Evolutionary conservation across 92 coral and sea anemone genomes (phyloP).

Genomic region (Plumapathes pennacea): DNA sequence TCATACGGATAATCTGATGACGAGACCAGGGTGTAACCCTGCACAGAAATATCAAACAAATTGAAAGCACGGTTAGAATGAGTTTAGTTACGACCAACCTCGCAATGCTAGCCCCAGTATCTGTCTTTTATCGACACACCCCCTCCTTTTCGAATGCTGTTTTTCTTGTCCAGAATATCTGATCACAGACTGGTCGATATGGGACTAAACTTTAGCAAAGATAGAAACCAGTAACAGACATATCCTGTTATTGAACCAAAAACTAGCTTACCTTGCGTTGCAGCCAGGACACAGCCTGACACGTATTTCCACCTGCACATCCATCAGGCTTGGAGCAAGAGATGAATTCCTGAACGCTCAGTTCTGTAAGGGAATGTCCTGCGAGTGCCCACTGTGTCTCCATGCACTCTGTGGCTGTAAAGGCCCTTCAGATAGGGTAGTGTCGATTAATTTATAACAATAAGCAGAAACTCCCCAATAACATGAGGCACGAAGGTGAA

Average conservation of each 20-base stretch:
- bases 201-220: too few species aligned
- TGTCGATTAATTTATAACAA: too few species aligned
- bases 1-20: slow-evolving; percentile 87
- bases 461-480: too few species aligned
- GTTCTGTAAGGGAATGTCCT: slow-evolving; percentile 37
- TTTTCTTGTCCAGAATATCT: too few species aligned
- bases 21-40: slow-evolving; percentile 59
- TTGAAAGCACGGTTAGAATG: too few species aligned
- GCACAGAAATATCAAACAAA: too few species aligned
- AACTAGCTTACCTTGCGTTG: slow-evolving; percentile 28
- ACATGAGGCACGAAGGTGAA: too few species aligned
- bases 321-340: slow-evolving; percentile 77
- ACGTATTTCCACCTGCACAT: slow-evolving; percentile 80
- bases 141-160: too few species aligned
- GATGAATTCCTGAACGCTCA: slow-evolving; percentile 93
- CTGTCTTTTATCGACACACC: neutral
- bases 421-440: slow-evolving; percentile 83
- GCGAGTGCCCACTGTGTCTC: slow-evolving; percentile 96
- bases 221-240: too few species aligned
- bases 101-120: neutral
- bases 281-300: slow-evolving; percentile 69
- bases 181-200: too few species aligned
- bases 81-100: too few species aligned
- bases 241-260: too few species aligned
- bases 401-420: slow-evolving; percentile 76